Evolutionary conservation across 92 coral and sea anemone species (phyloP).

Genomic region (Phymanthus crucifer): DNA sequence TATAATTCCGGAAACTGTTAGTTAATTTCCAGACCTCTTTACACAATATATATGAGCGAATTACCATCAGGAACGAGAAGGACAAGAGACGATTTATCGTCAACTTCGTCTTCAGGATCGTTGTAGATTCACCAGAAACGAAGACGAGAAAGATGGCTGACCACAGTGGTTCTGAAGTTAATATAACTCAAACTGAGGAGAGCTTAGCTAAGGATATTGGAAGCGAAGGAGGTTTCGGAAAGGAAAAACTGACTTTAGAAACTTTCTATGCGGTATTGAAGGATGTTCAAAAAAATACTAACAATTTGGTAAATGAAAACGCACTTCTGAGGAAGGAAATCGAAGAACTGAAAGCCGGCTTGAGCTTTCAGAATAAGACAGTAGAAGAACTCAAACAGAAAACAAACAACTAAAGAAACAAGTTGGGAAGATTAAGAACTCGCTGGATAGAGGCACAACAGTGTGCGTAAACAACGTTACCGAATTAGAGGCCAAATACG

Average conservation of each 20-base stretch:
- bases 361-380: background rate
- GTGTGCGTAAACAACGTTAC: background rate
- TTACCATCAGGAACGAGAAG: background rate
- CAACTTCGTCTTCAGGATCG: conserved; percentile 3
- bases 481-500: conserved; percentile 2
- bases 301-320: background rate
- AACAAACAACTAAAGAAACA: background rate
- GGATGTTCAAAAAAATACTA: conserved; percentile 17
- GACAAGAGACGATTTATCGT: background rate
- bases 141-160: conserved; percentile 8
- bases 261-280: background rate
- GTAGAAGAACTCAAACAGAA: conserved; percentile 10
- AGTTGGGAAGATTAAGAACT: background rate
- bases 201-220: background rate
- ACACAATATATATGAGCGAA: background rate
- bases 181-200: background rate
- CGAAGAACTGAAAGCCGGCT: background rate
- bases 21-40: background rate
- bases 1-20: background rate
- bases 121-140: background rate
- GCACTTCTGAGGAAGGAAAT: background rate
- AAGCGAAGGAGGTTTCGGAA: too few species aligned
- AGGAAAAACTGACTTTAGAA: background rate
- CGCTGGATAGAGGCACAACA: background rate
- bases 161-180: background rate